A percentile compares a stretch with the other conserved stretches of the same genome.
These are phyloP conservation scores for Elysia crispata DNA, from an alignment of 2,888 invertebrate genomes.

Conservation along the genomic window DNA sequence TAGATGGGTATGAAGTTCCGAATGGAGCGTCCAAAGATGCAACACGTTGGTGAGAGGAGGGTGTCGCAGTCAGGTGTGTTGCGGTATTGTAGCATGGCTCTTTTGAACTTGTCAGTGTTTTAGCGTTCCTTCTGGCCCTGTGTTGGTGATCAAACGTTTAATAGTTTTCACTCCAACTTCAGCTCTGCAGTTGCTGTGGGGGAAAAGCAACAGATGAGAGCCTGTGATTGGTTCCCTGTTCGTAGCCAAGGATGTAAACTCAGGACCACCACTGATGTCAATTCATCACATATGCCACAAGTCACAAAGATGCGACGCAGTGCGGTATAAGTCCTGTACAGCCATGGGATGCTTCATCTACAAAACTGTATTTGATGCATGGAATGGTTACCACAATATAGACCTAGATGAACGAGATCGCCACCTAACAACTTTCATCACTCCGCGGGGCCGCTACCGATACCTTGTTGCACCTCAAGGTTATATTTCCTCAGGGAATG, in stretches of 20 bases:
- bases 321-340: constrained; percentile 53
- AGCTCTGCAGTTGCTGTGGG: constrained; percentile 61
- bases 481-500: too few relatives aligned
- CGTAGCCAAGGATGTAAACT: constrained; percentile 31
- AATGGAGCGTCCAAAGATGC: constrained; percentile 30
- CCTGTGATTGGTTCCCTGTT: constrained; percentile 57
- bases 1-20: constrained; percentile 47
- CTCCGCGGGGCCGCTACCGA: too few relatives aligned
- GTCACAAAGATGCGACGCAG: constrained; percentile 57
- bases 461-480: too few relatives aligned
- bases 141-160: constrained; percentile 62
- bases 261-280: constrained; percentile 54
- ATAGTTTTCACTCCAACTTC: constrained; percentile 64
- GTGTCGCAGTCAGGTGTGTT: constrained; percentile 46
- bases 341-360: constrained; percentile 47
- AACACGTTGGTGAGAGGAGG: constrained; percentile 50
- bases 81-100: constrained; percentile 58
- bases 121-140: constrained; percentile 52
- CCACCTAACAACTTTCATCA: too few relatives aligned
- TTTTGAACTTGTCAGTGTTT: constrained; percentile 43
- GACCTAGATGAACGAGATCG: too few relatives aligned
- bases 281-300: constrained; percentile 60
- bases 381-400: too few relatives aligned
- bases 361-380: too few relatives aligned
- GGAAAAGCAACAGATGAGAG: constrained; percentile 63